phyloP scores from a whole-genome alignment of 53 echinoderm and acorn worm genomes.

The Actinopyga echinites region DNA sequence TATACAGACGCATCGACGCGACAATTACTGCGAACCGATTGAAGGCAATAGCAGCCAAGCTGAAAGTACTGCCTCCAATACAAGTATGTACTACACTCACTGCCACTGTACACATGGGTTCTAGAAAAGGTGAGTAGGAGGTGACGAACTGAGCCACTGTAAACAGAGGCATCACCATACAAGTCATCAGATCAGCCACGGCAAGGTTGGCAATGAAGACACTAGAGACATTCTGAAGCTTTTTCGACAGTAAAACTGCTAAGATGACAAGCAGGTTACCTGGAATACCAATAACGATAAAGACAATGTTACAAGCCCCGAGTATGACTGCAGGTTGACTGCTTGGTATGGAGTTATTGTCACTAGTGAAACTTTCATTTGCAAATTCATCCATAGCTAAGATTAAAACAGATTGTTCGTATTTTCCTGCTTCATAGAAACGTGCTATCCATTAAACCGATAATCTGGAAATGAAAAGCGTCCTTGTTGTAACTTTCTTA shows the following conservation, averaged over 20 bases:
- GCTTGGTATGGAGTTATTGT: not conserved
- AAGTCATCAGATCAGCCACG: conserved; percentile 14
- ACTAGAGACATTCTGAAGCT: not conserved
- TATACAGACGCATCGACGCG: not conserved
- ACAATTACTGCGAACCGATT: not conserved
- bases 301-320: not conserved
- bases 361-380: no score
- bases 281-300: not conserved
- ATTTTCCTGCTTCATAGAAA: no score
- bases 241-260: conserved; percentile 4
- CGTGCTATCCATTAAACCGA: no score
- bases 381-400: no score
- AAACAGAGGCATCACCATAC: not conserved
- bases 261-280: conserved; percentile 19
- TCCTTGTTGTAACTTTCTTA: no score
- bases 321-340: not conserved
- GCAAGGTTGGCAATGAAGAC: conserved; percentile 19
- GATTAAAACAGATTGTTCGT: no score
- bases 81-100: not conserved
- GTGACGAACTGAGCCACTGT: not conserved
- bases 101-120: not conserved
- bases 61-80: conserved; percentile 11
- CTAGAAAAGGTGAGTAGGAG: not conserved
- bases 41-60: conserved; percentile 7
- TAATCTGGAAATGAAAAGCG: no score